Evolutionary conservation across 2,797 vertebrate species (phyloP).

Genomic region (Gallirallus australis): DNA sequence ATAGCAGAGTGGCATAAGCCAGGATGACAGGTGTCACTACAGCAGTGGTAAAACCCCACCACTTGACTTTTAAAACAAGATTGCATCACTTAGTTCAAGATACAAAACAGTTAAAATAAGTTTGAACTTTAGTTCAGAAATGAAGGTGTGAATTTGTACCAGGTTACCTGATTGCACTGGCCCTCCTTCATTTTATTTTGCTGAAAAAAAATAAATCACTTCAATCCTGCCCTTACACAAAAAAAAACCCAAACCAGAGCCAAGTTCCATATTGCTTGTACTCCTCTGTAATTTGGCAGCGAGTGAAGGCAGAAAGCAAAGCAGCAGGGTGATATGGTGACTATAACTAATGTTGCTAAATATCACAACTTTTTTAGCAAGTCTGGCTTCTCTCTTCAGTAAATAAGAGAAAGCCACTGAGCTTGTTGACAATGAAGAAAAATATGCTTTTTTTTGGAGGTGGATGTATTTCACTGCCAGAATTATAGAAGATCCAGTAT

Average conservation of each 20-base stretch:
- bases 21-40: neutral
- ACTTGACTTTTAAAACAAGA: neutral
- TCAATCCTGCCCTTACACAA: neutral
- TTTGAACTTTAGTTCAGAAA: neutral
- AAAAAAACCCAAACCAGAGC: neutral
- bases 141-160: neutral
- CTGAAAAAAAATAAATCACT: neutral
- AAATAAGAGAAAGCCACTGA: conserved; percentile 45
- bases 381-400: conserved; percentile 44
- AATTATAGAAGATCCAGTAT: neutral
- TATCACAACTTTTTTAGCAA: conserved; percentile 59
- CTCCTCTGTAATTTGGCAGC: conserved; percentile 47
- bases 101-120: neutral
- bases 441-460: conserved; percentile 14
- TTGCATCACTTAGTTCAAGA: neutral
- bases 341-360: conserved; percentile 58
- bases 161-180: neutral
- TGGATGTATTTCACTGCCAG: conserved; percentile 7
- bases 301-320: conserved; percentile 45
- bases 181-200: neutral
- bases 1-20: neutral
- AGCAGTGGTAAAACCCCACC: neutral
- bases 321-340: conserved; percentile 54
- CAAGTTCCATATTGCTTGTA: conserved; percentile 37
- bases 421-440: conserved; percentile 41